Evolutionary conservation across 2,113 vertebrate genomes (phyloP).

Genomic region (Polypterus bichir): DNA sequence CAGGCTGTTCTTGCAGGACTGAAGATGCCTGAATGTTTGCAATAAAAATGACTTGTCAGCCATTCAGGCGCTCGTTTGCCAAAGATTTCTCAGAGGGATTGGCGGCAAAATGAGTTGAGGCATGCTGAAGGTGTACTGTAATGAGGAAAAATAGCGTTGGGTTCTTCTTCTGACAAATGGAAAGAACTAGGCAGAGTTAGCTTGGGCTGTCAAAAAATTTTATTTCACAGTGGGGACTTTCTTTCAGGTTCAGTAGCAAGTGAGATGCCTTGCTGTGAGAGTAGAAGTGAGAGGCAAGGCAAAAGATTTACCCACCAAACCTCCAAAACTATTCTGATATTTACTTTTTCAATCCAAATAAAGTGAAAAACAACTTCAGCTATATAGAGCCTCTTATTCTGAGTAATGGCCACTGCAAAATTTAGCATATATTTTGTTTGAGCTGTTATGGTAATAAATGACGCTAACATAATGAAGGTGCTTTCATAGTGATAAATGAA

Average conservation of each 20-base stretch:
- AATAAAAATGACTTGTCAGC: slow-evolving; percentile 43
- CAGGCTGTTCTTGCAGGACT: slow-evolving; percentile 26
- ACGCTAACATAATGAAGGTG: too few species aligned
- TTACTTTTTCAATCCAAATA: too few species aligned
- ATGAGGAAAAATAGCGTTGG: slow-evolving; percentile 41
- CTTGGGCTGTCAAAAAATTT: not conserved
- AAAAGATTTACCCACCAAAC: too few species aligned
- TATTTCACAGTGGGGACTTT: slow-evolving; percentile 1
- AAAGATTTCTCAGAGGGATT: slow-evolving; percentile 31
- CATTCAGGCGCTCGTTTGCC: slow-evolving; percentile 17
- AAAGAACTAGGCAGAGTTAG: slow-evolving; percentile 14
- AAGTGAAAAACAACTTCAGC: too few species aligned
- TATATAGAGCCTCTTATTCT: too few species aligned
- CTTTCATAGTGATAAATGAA: too few species aligned
- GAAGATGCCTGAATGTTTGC: slow-evolving; percentile 26
- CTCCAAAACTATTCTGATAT: too few species aligned
- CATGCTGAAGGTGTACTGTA: slow-evolving; percentile 30
- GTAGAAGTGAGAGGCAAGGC: not conserved
- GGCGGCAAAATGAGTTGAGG: slow-evolving; percentile 29
- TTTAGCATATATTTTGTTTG: too few species aligned
- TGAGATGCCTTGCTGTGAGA: not conserved
- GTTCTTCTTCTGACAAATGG: slow-evolving; percentile 12
- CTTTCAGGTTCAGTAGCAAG: slow-evolving; percentile 1
- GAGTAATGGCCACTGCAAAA: too few species aligned
- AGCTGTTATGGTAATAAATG: too few species aligned